Evolutionary conservation across 1,140 invertebrate genomes (phyloP).

Genomic region (Pogonognathellus flavescens): DNA sequence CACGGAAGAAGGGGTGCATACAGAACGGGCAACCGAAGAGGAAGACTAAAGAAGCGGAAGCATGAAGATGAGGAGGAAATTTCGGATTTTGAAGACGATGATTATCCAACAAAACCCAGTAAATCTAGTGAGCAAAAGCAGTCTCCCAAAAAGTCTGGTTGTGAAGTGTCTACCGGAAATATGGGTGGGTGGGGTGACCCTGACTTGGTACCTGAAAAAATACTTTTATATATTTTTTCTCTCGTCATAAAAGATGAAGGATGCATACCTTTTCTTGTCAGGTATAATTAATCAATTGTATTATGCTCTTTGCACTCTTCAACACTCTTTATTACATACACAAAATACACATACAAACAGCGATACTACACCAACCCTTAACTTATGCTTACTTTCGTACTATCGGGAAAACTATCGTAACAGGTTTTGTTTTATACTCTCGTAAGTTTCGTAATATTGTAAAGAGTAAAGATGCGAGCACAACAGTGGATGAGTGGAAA

Average conservation of each 20-base stretch:
- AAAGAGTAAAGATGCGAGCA: too few relatives aligned
- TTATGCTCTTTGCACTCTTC: too few relatives aligned
- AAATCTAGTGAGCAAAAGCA: constrained; percentile 47
- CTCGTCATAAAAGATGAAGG: constrained; percentile 78
- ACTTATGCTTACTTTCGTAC: too few relatives aligned
- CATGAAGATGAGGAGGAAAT: constrained; percentile 71
- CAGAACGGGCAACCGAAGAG: constrained; percentile 63
- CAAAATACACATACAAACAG: too few relatives aligned
- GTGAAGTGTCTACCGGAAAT: constrained; percentile 63
- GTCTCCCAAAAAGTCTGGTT: constrained; percentile 17
- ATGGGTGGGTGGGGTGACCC: constrained; percentile 75
- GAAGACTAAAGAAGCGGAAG: constrained; percentile 70
- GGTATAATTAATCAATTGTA: constrained; percentile 71
- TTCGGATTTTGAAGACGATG: constrained; percentile 71
- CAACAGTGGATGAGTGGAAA: too few relatives aligned
- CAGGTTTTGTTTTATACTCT: too few relatives aligned
- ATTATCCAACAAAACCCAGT: constrained; percentile 40
- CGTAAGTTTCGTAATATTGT: too few relatives aligned
- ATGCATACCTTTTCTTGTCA: constrained; percentile 79
- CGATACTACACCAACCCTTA: too few relatives aligned
- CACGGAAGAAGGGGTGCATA: constrained; percentile 64
- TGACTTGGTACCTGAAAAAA: constrained; percentile 74
- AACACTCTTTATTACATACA: too few relatives aligned
- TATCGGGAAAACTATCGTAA: too few relatives aligned
- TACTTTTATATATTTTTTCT: constrained; percentile 81